phyloP scores from a whole-genome alignment of 1,140 invertebrate species.

The Mamestra configurata region DNA sequence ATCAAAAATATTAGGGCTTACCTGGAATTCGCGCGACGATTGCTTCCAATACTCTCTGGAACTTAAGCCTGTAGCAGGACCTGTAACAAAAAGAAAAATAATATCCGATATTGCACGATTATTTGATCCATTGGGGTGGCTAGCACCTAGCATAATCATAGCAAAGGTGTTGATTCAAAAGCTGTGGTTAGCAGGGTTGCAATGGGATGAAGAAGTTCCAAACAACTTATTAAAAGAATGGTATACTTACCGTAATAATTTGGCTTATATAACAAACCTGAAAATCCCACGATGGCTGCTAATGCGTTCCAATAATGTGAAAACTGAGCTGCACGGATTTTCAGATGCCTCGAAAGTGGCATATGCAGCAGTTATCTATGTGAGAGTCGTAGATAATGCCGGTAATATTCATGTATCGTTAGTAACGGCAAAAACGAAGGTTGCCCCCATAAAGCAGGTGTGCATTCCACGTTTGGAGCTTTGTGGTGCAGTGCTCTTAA shows the following conservation, averaged over 20 bases:
- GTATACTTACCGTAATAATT: conserved; percentile 52
- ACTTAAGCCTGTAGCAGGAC: conserved; percentile 22
- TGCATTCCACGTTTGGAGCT: conserved; percentile 17
- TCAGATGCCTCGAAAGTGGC: conserved; percentile 65
- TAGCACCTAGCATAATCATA: conserved; percentile 62
- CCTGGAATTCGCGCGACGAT: conserved; percentile 47
- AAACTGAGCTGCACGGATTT: conserved; percentile 66
- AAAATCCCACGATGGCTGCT: conserved; percentile 54
- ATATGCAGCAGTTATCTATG: conserved; percentile 65
- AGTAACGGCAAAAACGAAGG: conserved; percentile 19
- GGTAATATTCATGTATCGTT: conserved; percentile 37
- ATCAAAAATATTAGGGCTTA: conserved; percentile 56
- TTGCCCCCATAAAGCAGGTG: conserved; percentile 15
- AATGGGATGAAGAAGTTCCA: conserved; percentile 67
- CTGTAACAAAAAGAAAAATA: conserved; percentile 50
- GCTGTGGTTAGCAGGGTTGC: conserved; percentile 62
- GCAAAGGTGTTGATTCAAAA: conserved; percentile 69
- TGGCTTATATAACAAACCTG: conserved; percentile 50
- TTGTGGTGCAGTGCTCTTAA: conserved; percentile 18
- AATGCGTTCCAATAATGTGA: not conserved
- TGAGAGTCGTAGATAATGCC: conserved; percentile 57
- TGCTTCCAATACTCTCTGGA: too few relatives aligned
- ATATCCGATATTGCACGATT: conserved; percentile 35
- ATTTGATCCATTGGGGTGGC: conserved; percentile 53
- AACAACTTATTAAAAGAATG: conserved; percentile 54